A percentile compares a stretch with the other conserved stretches of the same genome.
phyloP scores from a whole-genome alignment of 2,888 invertebrate genomes.

The Xylota segnis region DNA sequence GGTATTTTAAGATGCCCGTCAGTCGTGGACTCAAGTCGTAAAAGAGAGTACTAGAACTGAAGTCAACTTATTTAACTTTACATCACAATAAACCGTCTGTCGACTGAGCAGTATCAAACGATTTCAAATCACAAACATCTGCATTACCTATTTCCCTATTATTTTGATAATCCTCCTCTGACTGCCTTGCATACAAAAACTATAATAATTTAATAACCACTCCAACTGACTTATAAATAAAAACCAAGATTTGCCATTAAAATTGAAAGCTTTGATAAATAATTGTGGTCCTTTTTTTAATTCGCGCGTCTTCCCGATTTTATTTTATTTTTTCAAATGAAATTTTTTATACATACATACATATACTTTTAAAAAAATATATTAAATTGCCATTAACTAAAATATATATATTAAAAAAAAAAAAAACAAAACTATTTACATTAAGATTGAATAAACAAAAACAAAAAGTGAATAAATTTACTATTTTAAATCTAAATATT shows the following conservation, averaged over 20 bases:
- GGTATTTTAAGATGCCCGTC: no score
- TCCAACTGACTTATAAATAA: slow-evolving; percentile 47
- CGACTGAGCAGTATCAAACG: not conserved
- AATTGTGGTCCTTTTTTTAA: slow-evolving; percentile 37
- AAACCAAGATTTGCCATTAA: slow-evolving; percentile 48
- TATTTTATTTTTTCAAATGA: slow-evolving; percentile 11
- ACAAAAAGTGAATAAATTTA: slow-evolving; percentile 46
- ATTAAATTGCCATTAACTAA: slow-evolving; percentile 70
- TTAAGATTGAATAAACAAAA: slow-evolving; percentile 62
- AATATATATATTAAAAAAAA: slow-evolving; percentile 51
- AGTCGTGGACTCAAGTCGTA: no score
- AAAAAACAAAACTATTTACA: slow-evolving; percentile 64
- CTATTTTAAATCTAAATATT: slow-evolving; percentile 66
- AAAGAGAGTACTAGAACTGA: no score
- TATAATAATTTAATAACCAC: slow-evolving; percentile 14
- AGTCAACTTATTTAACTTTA: no score
- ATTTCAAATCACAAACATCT: no score
- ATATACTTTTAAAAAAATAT: slow-evolving; percentile 28
- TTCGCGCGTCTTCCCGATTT: slow-evolving; percentile 61
- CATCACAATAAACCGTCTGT: not conserved
- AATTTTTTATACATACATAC: slow-evolving; percentile 26
- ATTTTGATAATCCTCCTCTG: not conserved
- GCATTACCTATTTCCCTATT: not conserved
- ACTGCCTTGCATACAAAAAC: not conserved
- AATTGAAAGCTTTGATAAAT: slow-evolving; percentile 41